phyloP scores from a whole-genome alignment of 1,140 invertebrate species.

The Pseudoatta argentina region DNA sequence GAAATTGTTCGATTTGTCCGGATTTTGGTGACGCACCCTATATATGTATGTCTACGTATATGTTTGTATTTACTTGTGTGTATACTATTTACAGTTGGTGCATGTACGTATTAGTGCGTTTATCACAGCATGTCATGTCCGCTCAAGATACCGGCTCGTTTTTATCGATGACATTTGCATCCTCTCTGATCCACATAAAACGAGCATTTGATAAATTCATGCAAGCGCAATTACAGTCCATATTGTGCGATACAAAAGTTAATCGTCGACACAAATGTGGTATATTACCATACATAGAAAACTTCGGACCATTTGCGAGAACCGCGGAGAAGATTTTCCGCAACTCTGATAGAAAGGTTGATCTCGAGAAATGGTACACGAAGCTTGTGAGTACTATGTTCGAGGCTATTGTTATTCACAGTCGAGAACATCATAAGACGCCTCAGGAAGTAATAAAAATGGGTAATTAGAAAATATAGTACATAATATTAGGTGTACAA shows the following conservation, averaged over 20 bases:
- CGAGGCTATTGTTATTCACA: conserved; percentile 93
- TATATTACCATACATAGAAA: conserved; percentile 96
- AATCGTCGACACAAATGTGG: conserved; percentile 94
- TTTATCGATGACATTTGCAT: conserved; percentile 95
- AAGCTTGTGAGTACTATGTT: conserved; percentile 95
- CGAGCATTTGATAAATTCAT: conserved; percentile 97
- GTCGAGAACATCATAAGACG: conserved; percentile 96
- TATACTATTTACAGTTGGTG: conserved; percentile 91
- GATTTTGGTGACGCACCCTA: too few species aligned
- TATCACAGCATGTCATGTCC: conserved; percentile 96
- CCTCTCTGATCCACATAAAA: conserved; percentile 96
- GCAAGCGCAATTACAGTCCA: conserved; percentile 93
- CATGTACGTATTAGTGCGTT: conserved; percentile 95
- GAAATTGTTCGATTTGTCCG: too few species aligned
- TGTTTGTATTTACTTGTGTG: not conserved
- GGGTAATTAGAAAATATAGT: conserved; percentile 87
- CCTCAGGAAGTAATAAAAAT: conserved; percentile 97
- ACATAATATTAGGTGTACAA: too few species aligned
- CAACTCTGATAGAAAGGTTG: conserved; percentile 95
- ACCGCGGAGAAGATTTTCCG: conserved; percentile 96
- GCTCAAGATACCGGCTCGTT: conserved; percentile 97
- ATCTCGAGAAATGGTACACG: conserved; percentile 98
- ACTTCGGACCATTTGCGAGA: conserved; percentile 95
- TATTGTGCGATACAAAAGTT: conserved; percentile 92
- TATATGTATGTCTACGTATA: not conserved